phyloP scores from a whole-genome alignment of 2,113 vertebrate species.

The Oryzias curvinotus region DNA sequence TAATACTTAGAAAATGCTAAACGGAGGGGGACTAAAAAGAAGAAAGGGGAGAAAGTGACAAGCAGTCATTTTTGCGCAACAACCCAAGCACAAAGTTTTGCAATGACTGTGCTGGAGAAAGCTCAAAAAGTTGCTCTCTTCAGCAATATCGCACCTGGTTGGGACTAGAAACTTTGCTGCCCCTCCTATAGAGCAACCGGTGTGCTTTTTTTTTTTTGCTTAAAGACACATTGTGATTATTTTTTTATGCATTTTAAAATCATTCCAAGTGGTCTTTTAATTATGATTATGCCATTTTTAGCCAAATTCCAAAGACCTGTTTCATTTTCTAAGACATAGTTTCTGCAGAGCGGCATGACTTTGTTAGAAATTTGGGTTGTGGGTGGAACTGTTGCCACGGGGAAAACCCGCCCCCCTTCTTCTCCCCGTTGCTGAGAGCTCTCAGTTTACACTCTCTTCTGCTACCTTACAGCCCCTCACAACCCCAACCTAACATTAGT shows the following conservation, averaged over 20 bases:
- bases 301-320: too few relatives aligned
- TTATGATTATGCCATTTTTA: too few relatives aligned
- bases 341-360: too few relatives aligned
- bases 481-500: too few relatives aligned
- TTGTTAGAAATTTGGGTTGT: too few relatives aligned
- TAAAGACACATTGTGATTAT: not conserved
- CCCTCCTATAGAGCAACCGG: not conserved
- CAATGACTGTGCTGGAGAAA: conserved; percentile 50
- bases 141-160: not conserved
- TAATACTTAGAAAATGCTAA: conserved; percentile 33
- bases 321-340: too few relatives aligned
- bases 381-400: too few relatives aligned
- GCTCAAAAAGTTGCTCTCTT: not conserved
- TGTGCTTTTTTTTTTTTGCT: not conserved
- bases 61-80: conserved; percentile 31
- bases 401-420: too few relatives aligned
- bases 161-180: not conserved
- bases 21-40: conserved; percentile 4
- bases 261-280: too few relatives aligned
- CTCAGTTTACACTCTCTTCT: too few relatives aligned
- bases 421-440: too few relatives aligned
- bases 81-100: conserved; percentile 28
- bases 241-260: not conserved
- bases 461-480: too few relatives aligned
- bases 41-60: conserved; percentile 55